Percentiles rank a stretch among this genome's conserved stretches.
These are phyloP conservation scores for Zele albiditarsus DNA, from an alignment of 2,888 invertebrate species.

Conservation along the genomic window DNA sequence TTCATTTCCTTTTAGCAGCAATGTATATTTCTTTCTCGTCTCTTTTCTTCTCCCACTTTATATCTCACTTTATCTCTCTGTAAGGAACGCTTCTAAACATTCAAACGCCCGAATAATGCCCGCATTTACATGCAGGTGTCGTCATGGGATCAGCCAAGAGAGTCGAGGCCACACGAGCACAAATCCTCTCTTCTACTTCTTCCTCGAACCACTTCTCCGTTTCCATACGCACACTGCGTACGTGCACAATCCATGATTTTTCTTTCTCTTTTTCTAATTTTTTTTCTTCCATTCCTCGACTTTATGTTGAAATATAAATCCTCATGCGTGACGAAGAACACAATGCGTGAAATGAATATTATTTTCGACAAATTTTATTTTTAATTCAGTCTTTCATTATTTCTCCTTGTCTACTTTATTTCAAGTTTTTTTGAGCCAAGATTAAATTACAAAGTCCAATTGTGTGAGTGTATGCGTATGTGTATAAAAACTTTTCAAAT, in stretches of 20 bases:
- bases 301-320: conserved; percentile 5
- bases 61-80: conserved; percentile 10
- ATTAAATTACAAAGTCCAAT: conserved; percentile 7
- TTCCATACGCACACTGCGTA: conserved; percentile 19
- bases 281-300: neutral
- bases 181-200: conserved; percentile 33
- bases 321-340: neutral
- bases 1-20: conserved; percentile 30
- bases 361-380: neutral
- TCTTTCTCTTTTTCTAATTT: conserved; percentile 22
- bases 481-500: neutral
- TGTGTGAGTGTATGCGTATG: neutral
- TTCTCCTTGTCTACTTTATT: neutral
- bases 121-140: conserved; percentile 65
- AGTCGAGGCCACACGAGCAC: conserved; percentile 41
- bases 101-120: conserved; percentile 61
- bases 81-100: conserved; percentile 55
- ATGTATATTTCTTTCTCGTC: conserved; percentile 40
- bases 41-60: conserved; percentile 17
- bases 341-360: neutral
- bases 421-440: neutral
- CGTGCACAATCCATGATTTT: conserved; percentile 19
- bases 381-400: neutral
- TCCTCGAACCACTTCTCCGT: conserved; percentile 10
- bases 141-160: conserved; percentile 54